Evolutionary conservation across 1,140 invertebrate species (phyloP), one percentile per base, ranked within the genome.

Genomic region (Aphis gossypii): DNA sequence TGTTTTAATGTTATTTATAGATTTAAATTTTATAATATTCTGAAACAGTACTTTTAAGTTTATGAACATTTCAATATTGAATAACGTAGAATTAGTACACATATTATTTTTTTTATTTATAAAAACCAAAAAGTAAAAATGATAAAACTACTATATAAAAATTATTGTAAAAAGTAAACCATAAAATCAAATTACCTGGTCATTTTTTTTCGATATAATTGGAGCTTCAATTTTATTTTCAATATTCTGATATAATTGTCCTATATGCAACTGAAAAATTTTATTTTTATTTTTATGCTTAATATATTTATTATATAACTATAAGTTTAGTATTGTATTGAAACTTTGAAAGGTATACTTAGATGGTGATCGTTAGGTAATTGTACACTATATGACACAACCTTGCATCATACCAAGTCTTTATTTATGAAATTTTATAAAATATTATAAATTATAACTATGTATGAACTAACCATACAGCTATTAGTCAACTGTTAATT

Each of bases 241-340:
- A 44, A 51, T 56, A 51, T 86, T 54, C 20, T 93, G 46, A 25
- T 54, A 86, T 44, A 83, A 20, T n/a, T 93, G 90, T 92, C 83
- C 48, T 41, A 84, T 38, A 86, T 54, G 82, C 41, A 83, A 86
- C 92, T 93, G 82, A 54, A 93, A 93, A 51, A 48, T 82, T 48
- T 82, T 4, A 83, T 54, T 38, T 92, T 83, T 2, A 76, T 68
- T 38, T 46, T 14, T 23, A n/a, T 51, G 18, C 0, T 51, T 46
- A 30, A 86, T 46, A 38, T 38, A 2, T 38, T 83, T 83, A 83
- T 21, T 83, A 38, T 38, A 83, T 35, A 82, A 11, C 9, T 41
- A 84, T 44, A 84, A 84, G 44, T 41, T 68, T 0, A 68, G 11
- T 68, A 4, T 30, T 68, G 1, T n/a, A 68, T 68, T 68, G 30